Evolutionary conservation across 2,797 vertebrate species (phyloP).

Genomic region (Aythya fuligula): DNA sequence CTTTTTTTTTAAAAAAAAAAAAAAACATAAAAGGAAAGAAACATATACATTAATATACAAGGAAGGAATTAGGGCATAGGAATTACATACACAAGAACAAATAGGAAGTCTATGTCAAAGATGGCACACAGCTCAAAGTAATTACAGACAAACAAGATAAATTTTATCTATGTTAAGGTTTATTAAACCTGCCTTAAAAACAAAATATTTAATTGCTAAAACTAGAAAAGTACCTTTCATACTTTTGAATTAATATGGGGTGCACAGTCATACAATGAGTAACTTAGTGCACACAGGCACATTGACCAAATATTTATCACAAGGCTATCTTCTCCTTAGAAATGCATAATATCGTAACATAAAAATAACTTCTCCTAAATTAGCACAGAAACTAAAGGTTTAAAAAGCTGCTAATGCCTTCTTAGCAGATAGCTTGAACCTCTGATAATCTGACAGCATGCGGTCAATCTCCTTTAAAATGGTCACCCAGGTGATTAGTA

Average conservation of each 20-base stretch:
- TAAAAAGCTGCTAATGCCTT: not conserved
- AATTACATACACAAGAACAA: not conserved
- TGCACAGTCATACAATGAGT: not conserved
- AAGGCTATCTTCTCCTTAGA: not conserved
- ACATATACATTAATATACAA: not conserved
- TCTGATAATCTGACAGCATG: slow-evolving; percentile 1
- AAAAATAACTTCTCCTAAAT: not conserved
- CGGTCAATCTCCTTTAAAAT: not conserved
- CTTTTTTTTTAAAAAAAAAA: not conserved
- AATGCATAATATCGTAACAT: not conserved
- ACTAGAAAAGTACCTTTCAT: not conserved
- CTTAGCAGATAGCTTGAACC: not conserved
- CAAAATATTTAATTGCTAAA: not conserved
- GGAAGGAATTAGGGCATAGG: not conserved
- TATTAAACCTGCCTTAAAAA: not conserved
- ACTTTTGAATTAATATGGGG: not conserved
- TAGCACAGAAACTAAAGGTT: not conserved
- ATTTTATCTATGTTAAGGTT: not conserved
- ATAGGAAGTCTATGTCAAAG: not conserved
- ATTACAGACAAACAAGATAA: not conserved
- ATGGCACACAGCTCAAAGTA: not conserved
- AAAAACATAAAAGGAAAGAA: not conserved
- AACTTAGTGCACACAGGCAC: not conserved
- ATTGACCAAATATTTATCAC: not conserved
- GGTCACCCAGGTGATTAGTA: not conserved